Evolutionary conservation across 2,797 vertebrate genomes (phyloP).

Genomic region (Kryptolebias ocellatus): DNA sequence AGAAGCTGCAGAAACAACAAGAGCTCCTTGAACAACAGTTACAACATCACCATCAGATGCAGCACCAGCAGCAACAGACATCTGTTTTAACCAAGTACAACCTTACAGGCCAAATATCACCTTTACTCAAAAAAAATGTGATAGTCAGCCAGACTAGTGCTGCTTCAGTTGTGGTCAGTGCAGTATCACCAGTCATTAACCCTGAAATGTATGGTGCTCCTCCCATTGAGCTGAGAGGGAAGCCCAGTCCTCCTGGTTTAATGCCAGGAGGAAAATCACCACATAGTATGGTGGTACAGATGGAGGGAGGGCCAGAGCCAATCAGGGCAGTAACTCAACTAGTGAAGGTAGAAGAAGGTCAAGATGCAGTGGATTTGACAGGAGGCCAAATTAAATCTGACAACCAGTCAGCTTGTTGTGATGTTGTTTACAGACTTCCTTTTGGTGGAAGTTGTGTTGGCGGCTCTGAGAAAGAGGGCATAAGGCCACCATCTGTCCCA

Average conservation of each 20-base stretch:
- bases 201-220: constrained; percentile 81
- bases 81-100: constrained; percentile 87
- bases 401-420: constrained; percentile 93
- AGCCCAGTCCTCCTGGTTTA: constrained; percentile 78
- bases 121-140: constrained; percentile 88
- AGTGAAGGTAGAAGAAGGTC: constrained; percentile 87
- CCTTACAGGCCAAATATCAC: constrained; percentile 83
- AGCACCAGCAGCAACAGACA: constrained; percentile 80
- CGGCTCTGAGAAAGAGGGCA: constrained; percentile 84
- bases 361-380: constrained; percentile 88
- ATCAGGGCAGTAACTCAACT: constrained; percentile 87
- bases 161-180: constrained; percentile 76
- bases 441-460: constrained; percentile 92
- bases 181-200: constrained; percentile 76
- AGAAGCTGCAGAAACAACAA: constrained; percentile 81
- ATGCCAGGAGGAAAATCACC: constrained; percentile 82
- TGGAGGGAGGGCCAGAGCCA: constrained; percentile 83
- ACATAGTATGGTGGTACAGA: constrained; percentile 92
- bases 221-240: constrained; percentile 86
- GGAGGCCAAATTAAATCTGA: constrained; percentile 90
- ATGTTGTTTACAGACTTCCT: constrained; percentile 95
- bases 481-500: constrained; percentile 77
- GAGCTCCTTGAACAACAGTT: constrained; percentile 80
- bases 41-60: constrained; percentile 82
- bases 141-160: constrained; percentile 86